Evolutionary conservation across 2,113 vertebrate genomes (phyloP).

Genomic region (Bucco capensis): DNA sequence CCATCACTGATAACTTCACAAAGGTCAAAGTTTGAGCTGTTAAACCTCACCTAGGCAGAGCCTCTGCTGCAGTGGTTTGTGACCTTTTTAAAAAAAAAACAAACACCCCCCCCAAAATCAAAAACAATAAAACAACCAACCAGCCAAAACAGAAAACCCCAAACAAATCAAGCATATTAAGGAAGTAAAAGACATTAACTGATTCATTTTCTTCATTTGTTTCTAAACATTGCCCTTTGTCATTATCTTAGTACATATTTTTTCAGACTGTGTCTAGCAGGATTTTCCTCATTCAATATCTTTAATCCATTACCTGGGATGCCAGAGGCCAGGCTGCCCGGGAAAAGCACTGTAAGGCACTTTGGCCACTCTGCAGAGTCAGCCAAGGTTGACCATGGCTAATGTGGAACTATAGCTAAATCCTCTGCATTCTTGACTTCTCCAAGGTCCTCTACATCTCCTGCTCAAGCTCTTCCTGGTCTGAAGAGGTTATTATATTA

Average conservation of each 20-base stretch:
- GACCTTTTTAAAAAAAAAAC: neutral
- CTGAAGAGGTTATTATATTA: neutral
- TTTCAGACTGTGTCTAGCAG: neutral
- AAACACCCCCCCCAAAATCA: neutral
- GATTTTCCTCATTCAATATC: neutral
- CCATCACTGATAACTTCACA: too few species aligned
- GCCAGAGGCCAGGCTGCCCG: neutral
- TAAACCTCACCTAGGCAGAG: too few species aligned
- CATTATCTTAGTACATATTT: neutral
- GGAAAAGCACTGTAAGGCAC: fast-evolving
- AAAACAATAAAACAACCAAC: too few species aligned
- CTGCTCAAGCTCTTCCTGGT: neutral
- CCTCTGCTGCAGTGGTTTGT: too few species aligned
- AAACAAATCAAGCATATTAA: neutral
- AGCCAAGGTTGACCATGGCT: neutral
- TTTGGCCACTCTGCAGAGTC: neutral
- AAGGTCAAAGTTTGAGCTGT: too few species aligned
- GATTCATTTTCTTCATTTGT: neutral
- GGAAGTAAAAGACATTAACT: neutral
- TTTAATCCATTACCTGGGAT: neutral
- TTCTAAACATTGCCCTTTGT: neutral
- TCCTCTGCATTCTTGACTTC: neutral
- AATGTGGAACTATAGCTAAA: neutral
- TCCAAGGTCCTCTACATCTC: fast-evolving
- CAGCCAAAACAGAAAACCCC: too few species aligned